These are phyloP conservation scores for Parnassius glacialis DNA, from an alignment of 2,888 invertebrate species.

Conservation along the genomic window DNA sequence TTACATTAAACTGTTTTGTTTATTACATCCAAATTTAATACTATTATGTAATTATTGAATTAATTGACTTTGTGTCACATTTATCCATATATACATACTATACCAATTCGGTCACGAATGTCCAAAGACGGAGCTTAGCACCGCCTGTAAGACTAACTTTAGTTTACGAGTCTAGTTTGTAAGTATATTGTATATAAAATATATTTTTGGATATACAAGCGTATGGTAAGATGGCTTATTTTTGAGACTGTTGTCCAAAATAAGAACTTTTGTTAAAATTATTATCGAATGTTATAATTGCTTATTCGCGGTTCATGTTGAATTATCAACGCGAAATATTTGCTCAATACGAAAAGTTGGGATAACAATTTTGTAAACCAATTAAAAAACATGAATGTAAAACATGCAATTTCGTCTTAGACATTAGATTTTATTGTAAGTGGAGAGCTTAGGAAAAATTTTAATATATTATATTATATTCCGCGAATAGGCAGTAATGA, in stretches of 20 bases:
- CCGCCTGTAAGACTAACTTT: constrained; percentile 24
- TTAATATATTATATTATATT: background rate
- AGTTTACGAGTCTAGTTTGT: constrained; percentile 17
- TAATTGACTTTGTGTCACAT: constrained; percentile 2
- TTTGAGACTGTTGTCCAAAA: constrained; percentile 78
- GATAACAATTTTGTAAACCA: too few relatives aligned
- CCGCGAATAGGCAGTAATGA: constrained; percentile 44
- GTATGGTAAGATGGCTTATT: constrained; percentile 63
- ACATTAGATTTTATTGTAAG: too few relatives aligned
- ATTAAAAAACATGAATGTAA: too few relatives aligned
- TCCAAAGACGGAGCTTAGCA: constrained; percentile 23
- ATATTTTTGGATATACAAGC: constrained; percentile 70
- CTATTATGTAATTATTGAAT: background rate
- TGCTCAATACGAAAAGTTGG: background rate
- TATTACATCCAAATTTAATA: background rate
- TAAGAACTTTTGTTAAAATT: constrained; percentile 63
- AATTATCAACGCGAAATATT: background rate
- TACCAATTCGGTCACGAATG: constrained; percentile 3
- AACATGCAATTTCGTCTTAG: too few relatives aligned
- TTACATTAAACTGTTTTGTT: too few relatives aligned
- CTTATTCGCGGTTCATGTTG: constrained; percentile 14
- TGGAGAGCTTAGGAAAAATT: too few relatives aligned
- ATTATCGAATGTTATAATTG: constrained; percentile 29
- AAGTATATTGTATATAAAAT: constrained; percentile 56
- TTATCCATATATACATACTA: background rate